phyloP scores from a whole-genome alignment of 2,888 invertebrate genomes.

The Callyntrura sp. region DNA sequence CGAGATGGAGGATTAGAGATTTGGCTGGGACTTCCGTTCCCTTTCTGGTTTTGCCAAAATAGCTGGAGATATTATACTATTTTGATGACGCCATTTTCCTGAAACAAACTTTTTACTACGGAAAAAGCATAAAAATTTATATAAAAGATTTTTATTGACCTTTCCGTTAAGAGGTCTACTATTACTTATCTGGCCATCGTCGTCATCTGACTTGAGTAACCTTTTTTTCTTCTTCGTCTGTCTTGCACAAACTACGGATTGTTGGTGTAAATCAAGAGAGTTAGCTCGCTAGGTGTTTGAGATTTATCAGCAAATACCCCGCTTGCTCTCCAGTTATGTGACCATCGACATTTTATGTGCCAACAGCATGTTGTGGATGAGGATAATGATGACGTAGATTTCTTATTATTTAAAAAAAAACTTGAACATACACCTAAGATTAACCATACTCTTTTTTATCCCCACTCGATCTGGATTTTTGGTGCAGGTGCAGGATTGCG shows the following conservation, averaged over 20 bases:
- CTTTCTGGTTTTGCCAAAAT: slow-evolving; percentile 9
- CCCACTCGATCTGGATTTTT: too few species aligned
- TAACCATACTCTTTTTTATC: slow-evolving; percentile 11
- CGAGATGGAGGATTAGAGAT: slow-evolving; percentile 14
- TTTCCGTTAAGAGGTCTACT: slow-evolving; percentile 21
- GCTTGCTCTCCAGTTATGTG: slow-evolving; percentile 56
- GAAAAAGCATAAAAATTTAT: slow-evolving; percentile 1
- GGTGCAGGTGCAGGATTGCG: slow-evolving; percentile 25
- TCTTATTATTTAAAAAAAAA: slow-evolving; percentile 36
- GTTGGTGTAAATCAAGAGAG: not conserved
- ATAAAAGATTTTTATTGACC: slow-evolving; percentile 32
- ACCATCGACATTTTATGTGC: slow-evolving; percentile 59
- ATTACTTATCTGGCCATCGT: not conserved
- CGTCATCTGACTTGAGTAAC: not conserved
- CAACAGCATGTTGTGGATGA: slow-evolving; percentile 14
- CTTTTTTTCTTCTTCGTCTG: not conserved
- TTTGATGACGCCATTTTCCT: slow-evolving; percentile 28
- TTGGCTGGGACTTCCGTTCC: slow-evolving; percentile 17
- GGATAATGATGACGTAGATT: slow-evolving; percentile 60
- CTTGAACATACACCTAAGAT: slow-evolving; percentile 50
- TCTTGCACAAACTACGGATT: not conserved
- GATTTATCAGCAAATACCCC: slow-evolving; percentile 51
- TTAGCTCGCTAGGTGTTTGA: not conserved
- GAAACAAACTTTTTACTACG: not conserved
- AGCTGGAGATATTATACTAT: slow-evolving; percentile 10